These are phyloP conservation scores for Allacma fusca DNA, from an alignment of 2,888 invertebrate species.

Conservation along the genomic window DNA sequence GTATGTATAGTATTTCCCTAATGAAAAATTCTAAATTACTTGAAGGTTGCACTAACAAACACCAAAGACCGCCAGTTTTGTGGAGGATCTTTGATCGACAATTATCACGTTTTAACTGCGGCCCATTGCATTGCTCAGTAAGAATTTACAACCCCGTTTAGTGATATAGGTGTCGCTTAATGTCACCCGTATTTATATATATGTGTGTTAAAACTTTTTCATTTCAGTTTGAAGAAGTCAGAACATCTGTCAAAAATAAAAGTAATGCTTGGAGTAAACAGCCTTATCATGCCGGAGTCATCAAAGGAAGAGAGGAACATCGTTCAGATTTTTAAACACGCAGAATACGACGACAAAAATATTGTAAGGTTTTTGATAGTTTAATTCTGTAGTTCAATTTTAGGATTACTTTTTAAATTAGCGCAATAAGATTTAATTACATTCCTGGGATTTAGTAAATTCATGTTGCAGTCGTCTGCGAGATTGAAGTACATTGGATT, in stretches of 20 bases:
- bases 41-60: slow-evolving; percentile 54
- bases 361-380: too few relatives aligned
- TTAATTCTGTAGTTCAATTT: too few relatives aligned
- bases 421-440: too few relatives aligned
- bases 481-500: too few relatives aligned
- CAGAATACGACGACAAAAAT: slow-evolving; percentile 82
- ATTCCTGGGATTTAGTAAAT: too few relatives aligned
- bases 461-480: too few relatives aligned
- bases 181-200: not conserved
- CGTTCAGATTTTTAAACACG: slow-evolving; percentile 82
- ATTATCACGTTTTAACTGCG: slow-evolving; percentile 80
- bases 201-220: not conserved
- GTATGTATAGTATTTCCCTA: not conserved
- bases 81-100: slow-evolving; percentile 62
- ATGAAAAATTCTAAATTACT: not conserved
- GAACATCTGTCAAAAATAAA: slow-evolving; percentile 86
- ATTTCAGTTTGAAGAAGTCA: slow-evolving; percentile 65
- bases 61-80: slow-evolving; percentile 49
- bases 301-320: slow-evolving; percentile 81
- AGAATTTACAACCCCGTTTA: too few relatives aligned
- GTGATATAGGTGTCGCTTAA: too few relatives aligned
- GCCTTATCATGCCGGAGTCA: slow-evolving; percentile 79
- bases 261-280: slow-evolving; percentile 83
- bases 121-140: slow-evolving; percentile 91
- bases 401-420: too few relatives aligned